Conservation (phyloP, 1,140 invertebrate genomes). For the Melanaphis sacchari region DNA sequence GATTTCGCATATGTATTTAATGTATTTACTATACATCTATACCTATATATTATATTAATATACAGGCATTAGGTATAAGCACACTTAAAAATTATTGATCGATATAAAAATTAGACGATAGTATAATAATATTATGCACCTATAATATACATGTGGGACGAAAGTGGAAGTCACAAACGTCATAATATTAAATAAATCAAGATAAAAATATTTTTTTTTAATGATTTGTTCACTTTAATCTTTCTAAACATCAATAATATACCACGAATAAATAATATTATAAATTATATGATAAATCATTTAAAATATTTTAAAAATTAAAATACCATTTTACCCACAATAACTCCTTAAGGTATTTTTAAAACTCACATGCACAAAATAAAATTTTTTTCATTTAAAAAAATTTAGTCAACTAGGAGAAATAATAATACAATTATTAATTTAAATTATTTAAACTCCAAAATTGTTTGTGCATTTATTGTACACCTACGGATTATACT, state of each 20-base stretch:
- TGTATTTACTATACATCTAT: background rate
- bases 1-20: background rate
- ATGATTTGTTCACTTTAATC: background rate
- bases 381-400: background rate
- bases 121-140: background rate
- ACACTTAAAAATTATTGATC: background rate
- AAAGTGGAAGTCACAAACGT: background rate
- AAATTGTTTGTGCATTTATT: background rate
- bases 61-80: background rate
- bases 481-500: background rate
- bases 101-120: background rate
- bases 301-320: background rate
- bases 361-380: background rate
- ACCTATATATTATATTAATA: background rate
- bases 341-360: background rate
- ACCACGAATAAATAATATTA: background rate
- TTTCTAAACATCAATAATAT: background rate
- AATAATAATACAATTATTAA: background rate
- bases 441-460: background rate
- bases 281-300: background rate
- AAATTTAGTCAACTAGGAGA: background rate
- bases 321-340: background rate
- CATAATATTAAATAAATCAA: background rate
- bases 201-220: background rate
- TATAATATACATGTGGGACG: background rate